These are phyloP conservation scores for Spodoptera litura DNA, from an alignment of 1,140 invertebrate genomes.

Conservation along the genomic window DNA sequence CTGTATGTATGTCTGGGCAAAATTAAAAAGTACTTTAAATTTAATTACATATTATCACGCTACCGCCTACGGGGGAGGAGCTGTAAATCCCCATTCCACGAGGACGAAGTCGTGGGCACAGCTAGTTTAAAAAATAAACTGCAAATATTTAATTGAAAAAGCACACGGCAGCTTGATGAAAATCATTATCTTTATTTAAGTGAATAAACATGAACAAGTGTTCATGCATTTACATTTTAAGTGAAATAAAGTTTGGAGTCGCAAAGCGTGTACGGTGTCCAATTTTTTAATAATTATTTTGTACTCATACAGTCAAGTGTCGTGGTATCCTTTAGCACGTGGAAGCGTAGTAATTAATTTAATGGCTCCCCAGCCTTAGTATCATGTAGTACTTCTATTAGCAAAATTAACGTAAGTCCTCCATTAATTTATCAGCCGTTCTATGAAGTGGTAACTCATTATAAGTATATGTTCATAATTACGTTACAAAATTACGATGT, in stretches of 20 bases:
- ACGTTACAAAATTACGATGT: conserved; percentile 31
- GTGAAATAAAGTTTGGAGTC: neutral
- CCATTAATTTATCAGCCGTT: conserved; percentile 24
- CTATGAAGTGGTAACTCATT: conserved; percentile 10
- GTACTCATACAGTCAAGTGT: neutral
- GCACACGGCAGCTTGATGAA: no score
- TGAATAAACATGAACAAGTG: neutral
- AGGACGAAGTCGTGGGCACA: no score
- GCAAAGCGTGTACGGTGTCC: neutral
- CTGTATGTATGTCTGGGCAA: no score
- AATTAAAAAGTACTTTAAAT: no score
- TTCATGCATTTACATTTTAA: neutral
- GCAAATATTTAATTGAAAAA: no score
- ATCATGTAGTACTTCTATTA: conserved; percentile 36
- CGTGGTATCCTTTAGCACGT: neutral
- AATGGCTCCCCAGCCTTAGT: conserved; percentile 14
- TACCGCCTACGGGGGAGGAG: no score
- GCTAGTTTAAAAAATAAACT: no score
- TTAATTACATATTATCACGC: no score
- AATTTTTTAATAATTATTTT: conserved; percentile 2
- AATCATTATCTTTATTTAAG: conserved; percentile 15
- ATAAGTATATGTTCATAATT: conserved; percentile 26
- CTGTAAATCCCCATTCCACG: no score
- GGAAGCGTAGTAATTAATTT: conserved; percentile 19
- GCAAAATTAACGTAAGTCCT: conserved; percentile 30